These are phyloP conservation scores for Drosophila yooni DNA, from an alignment of 2,888 invertebrate genomes.

Conservation along the genomic window DNA sequence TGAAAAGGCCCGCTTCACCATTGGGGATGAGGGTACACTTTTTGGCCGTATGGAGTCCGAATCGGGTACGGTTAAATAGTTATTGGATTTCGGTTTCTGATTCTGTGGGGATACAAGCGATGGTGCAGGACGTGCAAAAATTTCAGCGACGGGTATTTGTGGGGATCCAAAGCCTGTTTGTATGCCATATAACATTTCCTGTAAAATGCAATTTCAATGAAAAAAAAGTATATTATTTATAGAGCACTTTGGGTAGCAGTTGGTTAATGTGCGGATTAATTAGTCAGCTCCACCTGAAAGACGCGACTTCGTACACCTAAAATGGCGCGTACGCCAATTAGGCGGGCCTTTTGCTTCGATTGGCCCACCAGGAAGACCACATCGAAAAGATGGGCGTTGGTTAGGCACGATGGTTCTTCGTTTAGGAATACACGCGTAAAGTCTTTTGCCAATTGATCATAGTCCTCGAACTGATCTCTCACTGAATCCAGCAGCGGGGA, in stretches of 20 bases:
- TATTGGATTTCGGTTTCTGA: constrained; percentile 94
- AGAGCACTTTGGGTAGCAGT: not conserved
- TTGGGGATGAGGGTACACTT: constrained; percentile 96
- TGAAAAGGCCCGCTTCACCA: constrained; percentile 97
- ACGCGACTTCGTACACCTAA: constrained; percentile 95
- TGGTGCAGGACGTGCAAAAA: constrained; percentile 93
- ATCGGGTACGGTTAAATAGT: constrained; percentile 96
- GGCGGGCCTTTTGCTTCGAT: constrained; percentile 95
- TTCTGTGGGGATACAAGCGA: constrained; percentile 94
- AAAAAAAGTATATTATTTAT: not conserved
- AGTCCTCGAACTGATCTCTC: constrained; percentile 96
- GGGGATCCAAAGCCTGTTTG: constrained; percentile 97
- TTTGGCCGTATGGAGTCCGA: constrained; percentile 94
- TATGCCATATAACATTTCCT: constrained; percentile 97
- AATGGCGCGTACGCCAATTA: constrained; percentile 96
- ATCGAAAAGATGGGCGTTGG: constrained; percentile 94
- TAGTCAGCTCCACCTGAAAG: constrained; percentile 79
- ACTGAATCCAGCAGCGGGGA: constrained; percentile 96
- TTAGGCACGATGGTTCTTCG: constrained; percentile 90
- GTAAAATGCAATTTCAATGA: constrained; percentile 70
- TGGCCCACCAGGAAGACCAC: constrained; percentile 96
- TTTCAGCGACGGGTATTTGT: constrained; percentile 95
- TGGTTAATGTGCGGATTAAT: not conserved
- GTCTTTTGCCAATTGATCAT: constrained; percentile 96
- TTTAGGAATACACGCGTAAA: constrained; percentile 95